These are phyloP conservation scores for Scomber japonicus DNA, from an alignment of 2,113 vertebrate genomes.

Conservation along the genomic window DNA sequence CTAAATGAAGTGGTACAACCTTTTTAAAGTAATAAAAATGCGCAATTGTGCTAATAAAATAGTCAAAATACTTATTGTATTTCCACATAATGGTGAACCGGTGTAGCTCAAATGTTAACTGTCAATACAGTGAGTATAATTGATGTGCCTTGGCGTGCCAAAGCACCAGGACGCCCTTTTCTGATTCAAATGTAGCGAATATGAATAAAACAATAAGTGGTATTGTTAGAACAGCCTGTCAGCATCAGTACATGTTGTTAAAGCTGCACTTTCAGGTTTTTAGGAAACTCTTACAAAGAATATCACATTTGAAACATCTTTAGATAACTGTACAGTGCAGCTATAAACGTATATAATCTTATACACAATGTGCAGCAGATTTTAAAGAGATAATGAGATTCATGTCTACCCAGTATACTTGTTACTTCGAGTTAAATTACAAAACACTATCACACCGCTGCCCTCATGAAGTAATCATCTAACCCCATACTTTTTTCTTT, in stretches of 20 bases:
- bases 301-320: too few species aligned
- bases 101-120: conserved; percentile 1
- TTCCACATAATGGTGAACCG: not conserved
- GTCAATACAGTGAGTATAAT: not conserved
- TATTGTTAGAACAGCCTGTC: too few species aligned
- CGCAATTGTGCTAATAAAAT: not conserved
- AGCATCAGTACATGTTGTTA: not conserved
- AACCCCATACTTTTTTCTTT: too few species aligned
- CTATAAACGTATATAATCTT: too few species aligned
- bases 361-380: not conserved
- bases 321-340: too few species aligned
- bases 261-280: too few species aligned
- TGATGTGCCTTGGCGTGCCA: conserved; percentile 3
- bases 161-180: not conserved
- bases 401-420: too few species aligned
- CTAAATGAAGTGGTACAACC: not conserved
- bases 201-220: too few species aligned
- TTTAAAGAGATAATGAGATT: too few species aligned
- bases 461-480: not conserved
- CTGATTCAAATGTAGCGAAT: not conserved
- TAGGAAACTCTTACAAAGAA: too few species aligned
- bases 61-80: not conserved
- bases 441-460: not conserved
- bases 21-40: not conserved
- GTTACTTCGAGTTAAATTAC: not conserved